Evolutionary conservation across 1,140 invertebrate genomes (phyloP).

Genomic region (Penaeus chinensis): DNA sequence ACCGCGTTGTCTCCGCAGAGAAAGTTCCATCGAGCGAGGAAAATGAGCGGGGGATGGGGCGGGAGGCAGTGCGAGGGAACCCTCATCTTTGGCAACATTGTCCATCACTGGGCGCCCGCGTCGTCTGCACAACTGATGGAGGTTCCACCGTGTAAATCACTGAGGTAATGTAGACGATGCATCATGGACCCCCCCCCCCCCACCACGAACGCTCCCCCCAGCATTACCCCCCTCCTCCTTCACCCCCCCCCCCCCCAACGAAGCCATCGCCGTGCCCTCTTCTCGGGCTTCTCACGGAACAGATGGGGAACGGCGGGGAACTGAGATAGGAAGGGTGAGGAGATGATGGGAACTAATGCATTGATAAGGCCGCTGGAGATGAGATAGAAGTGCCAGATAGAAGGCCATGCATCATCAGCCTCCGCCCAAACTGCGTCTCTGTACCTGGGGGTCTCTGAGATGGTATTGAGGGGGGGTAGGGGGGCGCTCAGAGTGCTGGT

Average conservation of each 20-base stretch:
- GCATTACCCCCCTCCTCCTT: not conserved
- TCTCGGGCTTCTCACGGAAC: not conserved
- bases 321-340: not conserved
- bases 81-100: conserved; percentile 29
- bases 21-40: conserved; percentile 3
- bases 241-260: not conserved
- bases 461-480: too few species aligned
- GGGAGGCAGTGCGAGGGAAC: not conserved
- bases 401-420: too few species aligned
- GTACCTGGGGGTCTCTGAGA: too few species aligned
- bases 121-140: conserved; percentile 55
- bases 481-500: too few species aligned
- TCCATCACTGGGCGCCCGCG: conserved; percentile 44
- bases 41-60: not conserved
- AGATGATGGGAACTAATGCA: conserved; percentile 9
- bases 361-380: too few species aligned
- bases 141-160: conserved; percentile 54
- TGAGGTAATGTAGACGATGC: conserved; percentile 58
- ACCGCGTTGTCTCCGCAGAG: not conserved
- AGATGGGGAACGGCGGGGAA: conserved; percentile 1
- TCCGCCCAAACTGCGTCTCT: too few species aligned
- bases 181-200: conserved; percentile 34
- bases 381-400: too few species aligned
- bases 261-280: not conserved
- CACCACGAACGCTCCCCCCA: not conserved